phyloP scores from a whole-genome alignment of 2,888 invertebrate genomes.

The Epiperipatus broadwayi region DNA sequence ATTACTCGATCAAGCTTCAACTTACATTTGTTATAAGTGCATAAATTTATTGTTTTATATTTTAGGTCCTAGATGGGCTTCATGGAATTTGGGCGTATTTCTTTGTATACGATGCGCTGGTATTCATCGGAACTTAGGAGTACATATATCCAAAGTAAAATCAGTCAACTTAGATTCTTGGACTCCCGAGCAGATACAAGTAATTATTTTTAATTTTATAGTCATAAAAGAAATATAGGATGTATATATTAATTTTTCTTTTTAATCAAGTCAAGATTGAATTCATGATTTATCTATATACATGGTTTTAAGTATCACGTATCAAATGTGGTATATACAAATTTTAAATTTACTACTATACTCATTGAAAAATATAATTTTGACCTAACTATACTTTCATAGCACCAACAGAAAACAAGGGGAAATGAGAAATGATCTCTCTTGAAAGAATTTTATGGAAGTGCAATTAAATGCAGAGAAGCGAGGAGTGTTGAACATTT shows the following conservation, averaged over 20 bases:
- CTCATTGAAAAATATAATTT: too few relatives aligned
- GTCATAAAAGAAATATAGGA: not conserved
- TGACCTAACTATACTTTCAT: too few relatives aligned
- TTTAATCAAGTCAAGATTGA: not conserved
- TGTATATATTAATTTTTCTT: not conserved
- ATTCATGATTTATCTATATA: not conserved
- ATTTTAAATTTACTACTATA: too few relatives aligned
- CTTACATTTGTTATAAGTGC: too few relatives aligned
- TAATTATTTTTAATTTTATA: slow-evolving; percentile 27
- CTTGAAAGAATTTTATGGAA: too few relatives aligned
- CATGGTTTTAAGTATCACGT: not conserved
- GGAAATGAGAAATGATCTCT: too few relatives aligned
- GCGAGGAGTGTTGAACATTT: too few relatives aligned
- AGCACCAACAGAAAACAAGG: too few relatives aligned
- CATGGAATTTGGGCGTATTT: slow-evolving; percentile 96
- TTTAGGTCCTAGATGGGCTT: slow-evolving; percentile 92
- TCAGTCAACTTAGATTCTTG: slow-evolving; percentile 94
- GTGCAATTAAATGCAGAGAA: too few relatives aligned
- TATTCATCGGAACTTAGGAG: slow-evolving; percentile 92
- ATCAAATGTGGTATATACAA: not conserved
- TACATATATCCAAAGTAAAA: slow-evolving; percentile 95
- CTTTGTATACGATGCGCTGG: slow-evolving; percentile 96
- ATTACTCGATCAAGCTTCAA: too few relatives aligned
- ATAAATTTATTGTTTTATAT: slow-evolving; percentile 6
- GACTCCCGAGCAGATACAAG: slow-evolving; percentile 92